Conservation (phyloP, 2,797 vertebrate species). For the Phoeniculus purpureus region DNA sequence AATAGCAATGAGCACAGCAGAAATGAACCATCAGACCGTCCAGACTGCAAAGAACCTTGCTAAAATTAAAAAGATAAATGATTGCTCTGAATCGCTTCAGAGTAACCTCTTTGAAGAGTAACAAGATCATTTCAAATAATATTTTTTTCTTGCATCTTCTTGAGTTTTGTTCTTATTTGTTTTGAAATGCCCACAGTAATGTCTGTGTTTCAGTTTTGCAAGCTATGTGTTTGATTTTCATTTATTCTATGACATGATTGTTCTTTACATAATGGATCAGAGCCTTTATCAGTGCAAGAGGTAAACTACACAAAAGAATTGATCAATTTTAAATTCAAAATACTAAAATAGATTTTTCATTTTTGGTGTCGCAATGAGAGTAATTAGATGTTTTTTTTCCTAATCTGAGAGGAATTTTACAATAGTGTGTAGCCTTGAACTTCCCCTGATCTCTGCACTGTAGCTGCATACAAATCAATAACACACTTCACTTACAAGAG, state of each 20-base stretch:
- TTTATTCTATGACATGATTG: slow-evolving; percentile 25
- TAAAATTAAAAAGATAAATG: slow-evolving; percentile 30
- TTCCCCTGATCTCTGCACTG: slow-evolving; percentile 55
- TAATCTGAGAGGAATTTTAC: slow-evolving; percentile 56
- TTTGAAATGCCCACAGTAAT: background rate
- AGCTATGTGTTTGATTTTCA: slow-evolving; percentile 1
- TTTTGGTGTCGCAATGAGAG: slow-evolving; percentile 33
- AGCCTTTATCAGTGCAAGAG: background rate
- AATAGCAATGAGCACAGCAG: background rate
- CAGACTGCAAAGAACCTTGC: slow-evolving; percentile 32
- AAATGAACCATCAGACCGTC: slow-evolving; percentile 5
- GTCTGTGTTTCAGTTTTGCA: background rate
- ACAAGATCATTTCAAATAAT: slow-evolving; percentile 15
- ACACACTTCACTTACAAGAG: slow-evolving; percentile 21
- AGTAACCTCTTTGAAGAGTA: slow-evolving; percentile 29
- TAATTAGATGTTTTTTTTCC: slow-evolving; percentile 7
- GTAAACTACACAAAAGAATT: slow-evolving; percentile 11
- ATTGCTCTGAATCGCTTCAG: slow-evolving; percentile 7
- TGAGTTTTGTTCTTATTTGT: background rate
- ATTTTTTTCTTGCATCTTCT: background rate
- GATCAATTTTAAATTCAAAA: slow-evolving; percentile 55
- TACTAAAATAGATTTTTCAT: slow-evolving; percentile 39
- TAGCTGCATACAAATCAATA: slow-evolving; percentile 62
- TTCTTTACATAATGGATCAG: slow-evolving; percentile 23
- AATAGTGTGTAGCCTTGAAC: slow-evolving; percentile 43